phyloP scores from a whole-genome alignment of 2,113 vertebrate species.

The Struthio camelus region DNA sequence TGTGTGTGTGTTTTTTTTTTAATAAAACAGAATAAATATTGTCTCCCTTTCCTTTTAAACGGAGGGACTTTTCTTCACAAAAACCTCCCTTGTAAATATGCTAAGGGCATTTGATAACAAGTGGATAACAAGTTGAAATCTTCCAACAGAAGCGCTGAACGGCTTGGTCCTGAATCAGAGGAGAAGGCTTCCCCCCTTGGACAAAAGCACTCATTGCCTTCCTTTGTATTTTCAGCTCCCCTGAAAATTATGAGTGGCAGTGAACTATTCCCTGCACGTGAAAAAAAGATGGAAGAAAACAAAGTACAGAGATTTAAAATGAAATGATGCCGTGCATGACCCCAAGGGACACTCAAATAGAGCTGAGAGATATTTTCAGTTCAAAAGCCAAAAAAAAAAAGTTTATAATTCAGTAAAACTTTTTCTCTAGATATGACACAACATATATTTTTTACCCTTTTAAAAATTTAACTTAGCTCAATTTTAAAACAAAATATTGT shows the following conservation, averaged over 20 bases:
- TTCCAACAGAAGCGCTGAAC: background rate
- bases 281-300: background rate
- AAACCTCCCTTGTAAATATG: background rate
- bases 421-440: background rate
- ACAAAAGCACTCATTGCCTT: background rate
- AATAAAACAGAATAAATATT: background rate
- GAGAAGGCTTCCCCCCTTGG: background rate
- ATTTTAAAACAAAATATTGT: conserved; percentile 54
- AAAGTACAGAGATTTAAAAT: background rate
- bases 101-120: background rate
- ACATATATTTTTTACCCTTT: background rate
- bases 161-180: background rate
- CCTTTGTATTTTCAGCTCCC: background rate
- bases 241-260: background rate
- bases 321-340: background rate
- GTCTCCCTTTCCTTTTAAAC: background rate
- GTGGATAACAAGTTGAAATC: background rate
- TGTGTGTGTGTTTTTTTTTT: no score
- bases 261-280: background rate
- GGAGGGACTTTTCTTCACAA: background rate
- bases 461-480: background rate
- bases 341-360: background rate
- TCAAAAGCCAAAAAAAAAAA: background rate
- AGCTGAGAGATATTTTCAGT: background rate
- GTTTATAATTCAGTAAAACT: background rate